Base-by-base conservation (phyloP, 2,113 vertebrate genomes). In the Sander lucioperca region DNA sequence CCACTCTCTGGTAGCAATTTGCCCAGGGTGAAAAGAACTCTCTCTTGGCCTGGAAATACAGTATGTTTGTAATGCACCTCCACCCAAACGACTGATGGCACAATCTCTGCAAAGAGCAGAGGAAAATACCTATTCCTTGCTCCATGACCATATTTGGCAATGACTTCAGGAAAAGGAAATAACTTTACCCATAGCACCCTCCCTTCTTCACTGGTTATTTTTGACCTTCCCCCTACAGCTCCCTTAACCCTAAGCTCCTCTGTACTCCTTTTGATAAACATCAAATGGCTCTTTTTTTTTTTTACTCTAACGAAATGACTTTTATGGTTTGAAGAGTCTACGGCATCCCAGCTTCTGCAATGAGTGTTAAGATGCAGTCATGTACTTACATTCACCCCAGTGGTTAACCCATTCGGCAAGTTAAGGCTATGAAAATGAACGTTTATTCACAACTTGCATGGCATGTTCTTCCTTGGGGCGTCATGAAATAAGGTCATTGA, bases 151-250 rank as follows among this genome's bases (percentile, higher is more conserved):
- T 92, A 91, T 92, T 87, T 90, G 91, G 89, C 77, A 74, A 45
- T 90, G 86, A 90, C 86, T 73, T 75, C 74, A 89, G 82, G 85
- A 90, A 92, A 89, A 89, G 76, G 82, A 90, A 93, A 92, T 83
- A 87, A 81, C 83, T 88, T 79, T 77, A 45, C 62, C 73, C 68
- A 57, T 62, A 58, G 82, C 77, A n/a, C 74, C 80, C 85, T 88
- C 82, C 89, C 78, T 70, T 84, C 71, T 84, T 77, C 16, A 5
- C 18, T 56, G 76, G 86, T 88, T 92, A 90, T 92, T 90, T 90
- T 84, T 81, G 59, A 89, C 82, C 88, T 76, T 66, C 71, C 74
- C 67, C 54, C 57, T 61, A 33, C 67, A 79, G 75, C 79, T 86
- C 76, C 76, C 77, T 74, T 84, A 77, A 86, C 86, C 81, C 71